A percentile compares a stretch with the other conserved stretches of the same genome.
phyloP scores from a whole-genome alignment of 2,113 vertebrate genomes.

The Crotalus helleri region DNA sequence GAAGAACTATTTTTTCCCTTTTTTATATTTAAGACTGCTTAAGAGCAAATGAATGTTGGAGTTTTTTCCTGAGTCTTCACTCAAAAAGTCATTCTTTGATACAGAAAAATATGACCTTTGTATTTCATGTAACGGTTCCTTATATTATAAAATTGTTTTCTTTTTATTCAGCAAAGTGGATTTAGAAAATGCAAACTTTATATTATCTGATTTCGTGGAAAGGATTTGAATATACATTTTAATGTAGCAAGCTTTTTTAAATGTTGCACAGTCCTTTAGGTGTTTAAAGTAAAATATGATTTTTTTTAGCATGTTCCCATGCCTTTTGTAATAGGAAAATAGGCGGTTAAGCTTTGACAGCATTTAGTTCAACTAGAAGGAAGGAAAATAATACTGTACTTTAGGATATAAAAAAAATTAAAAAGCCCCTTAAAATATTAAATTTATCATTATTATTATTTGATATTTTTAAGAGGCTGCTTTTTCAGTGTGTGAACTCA shows the following conservation, averaged over 20 bases:
- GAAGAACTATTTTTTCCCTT: neutral
- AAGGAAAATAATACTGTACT: neutral
- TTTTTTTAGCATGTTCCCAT: neutral
- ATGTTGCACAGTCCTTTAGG: neutral
- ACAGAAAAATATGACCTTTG: neutral
- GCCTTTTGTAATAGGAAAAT: neutral
- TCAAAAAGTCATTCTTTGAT: neutral
- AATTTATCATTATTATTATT: neutral
- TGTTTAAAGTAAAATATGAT: neutral
- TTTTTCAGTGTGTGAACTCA: neutral
- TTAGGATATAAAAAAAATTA: neutral
- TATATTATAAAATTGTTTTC: constrained; percentile 36
- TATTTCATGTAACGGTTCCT: neutral
- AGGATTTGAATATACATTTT: neutral
- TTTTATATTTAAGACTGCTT: neutral
- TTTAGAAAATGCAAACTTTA: constrained; percentile 41
- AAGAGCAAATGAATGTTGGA: neutral
- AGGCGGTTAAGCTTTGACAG: neutral
- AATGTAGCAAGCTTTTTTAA: neutral
- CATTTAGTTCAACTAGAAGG: neutral
- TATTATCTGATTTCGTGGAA: neutral
- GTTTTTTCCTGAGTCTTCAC: neutral
- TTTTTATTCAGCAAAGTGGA: constrained; percentile 19
- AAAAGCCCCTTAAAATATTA: neutral
- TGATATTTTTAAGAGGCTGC: neutral